Evolutionary conservation across 2,888 invertebrate genomes (phyloP), one percentile per base, ranked within the genome.

Genomic region (Plebejus melissa): DNA sequence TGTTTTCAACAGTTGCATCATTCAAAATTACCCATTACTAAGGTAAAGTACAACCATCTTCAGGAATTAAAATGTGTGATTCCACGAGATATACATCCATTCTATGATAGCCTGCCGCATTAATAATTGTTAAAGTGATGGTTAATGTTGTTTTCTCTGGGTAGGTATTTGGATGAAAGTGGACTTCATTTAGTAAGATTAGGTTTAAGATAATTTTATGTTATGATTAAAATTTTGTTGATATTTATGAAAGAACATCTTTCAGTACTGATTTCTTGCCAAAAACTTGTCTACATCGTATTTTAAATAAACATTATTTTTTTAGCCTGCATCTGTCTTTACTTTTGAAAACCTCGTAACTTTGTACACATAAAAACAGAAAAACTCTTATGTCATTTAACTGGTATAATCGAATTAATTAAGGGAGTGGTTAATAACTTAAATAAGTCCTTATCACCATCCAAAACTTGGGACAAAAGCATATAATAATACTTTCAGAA

Each of bases 351-450:
- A 54, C 54, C 54, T 54, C 54, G 9, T 13, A 46, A 32, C 32
- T 32, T 32, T 32, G 32, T 32, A 32, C 32, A 32, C 32, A 32
- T 32, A 32, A 32, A 32, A 32, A 32, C 32, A 32, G 32, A 32
- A 38, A 38, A 38, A 5, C 38, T 5, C 4, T 5, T 16, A 22
- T 22, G 57, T 57, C 57, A 57, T 16, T 57, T 57, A 57, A 57
- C 57, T 57, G 57, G 57, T 57, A 57, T 57, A 57, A 57, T 57
- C 57, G 57, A 57, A 57, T 57, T 57, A 57, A 57, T 57, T 57
- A 57, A 57, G 57, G 57, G 57, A 57, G 2, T 57, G 57, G 57
- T 57, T 57, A 57, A 16, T 57, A 57, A 57, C 57, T 57, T 57
- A 57, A 57, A 57, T 57, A 57, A 57, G 57, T 57, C 57, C 57